Evolutionary conservation across 2,113 vertebrate genomes (phyloP).

Genomic region (Anhinga rufa): DNA sequence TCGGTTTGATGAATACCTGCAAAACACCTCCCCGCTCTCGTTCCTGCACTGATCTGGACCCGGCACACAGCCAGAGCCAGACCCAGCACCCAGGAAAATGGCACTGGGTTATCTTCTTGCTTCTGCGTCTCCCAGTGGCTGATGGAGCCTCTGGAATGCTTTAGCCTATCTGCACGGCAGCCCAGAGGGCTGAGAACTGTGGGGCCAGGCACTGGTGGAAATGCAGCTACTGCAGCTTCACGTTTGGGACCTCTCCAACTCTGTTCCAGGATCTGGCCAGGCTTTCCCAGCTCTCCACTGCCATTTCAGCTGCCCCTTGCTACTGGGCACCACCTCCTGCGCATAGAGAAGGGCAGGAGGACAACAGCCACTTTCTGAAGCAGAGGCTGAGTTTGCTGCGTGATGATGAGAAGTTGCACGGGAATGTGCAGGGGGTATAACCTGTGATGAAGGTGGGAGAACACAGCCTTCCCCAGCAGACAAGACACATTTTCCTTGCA

Average conservation of each 20-base stretch:
- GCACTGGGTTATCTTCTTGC: not conserved
- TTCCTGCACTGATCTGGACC: not conserved
- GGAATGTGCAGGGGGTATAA: not conserved
- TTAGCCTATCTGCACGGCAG: not conserved
- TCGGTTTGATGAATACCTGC: not conserved
- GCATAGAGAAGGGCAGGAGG: not conserved
- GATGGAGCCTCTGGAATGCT: not conserved
- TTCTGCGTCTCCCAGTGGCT: not conserved
- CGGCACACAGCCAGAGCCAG: accelerated
- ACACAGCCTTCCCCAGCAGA: not conserved
- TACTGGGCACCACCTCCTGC: not conserved
- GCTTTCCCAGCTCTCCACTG: not conserved
- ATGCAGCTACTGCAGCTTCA: not conserved
- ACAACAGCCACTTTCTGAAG: not conserved
- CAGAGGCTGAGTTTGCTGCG: not conserved
- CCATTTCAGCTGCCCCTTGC: not conserved
- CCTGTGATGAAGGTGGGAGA: not conserved
- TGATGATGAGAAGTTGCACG: not conserved
- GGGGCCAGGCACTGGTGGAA: not conserved
- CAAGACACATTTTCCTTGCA: not conserved
- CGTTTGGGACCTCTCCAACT: not conserved
- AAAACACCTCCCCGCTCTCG: not conserved
- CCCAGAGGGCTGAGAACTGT: not conserved
- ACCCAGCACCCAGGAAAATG: too few species aligned
- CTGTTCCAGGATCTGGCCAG: not conserved